These are phyloP conservation scores for Liolophura sinensis DNA, from an alignment of 1,140 invertebrate species.

Conservation along the genomic window DNA sequence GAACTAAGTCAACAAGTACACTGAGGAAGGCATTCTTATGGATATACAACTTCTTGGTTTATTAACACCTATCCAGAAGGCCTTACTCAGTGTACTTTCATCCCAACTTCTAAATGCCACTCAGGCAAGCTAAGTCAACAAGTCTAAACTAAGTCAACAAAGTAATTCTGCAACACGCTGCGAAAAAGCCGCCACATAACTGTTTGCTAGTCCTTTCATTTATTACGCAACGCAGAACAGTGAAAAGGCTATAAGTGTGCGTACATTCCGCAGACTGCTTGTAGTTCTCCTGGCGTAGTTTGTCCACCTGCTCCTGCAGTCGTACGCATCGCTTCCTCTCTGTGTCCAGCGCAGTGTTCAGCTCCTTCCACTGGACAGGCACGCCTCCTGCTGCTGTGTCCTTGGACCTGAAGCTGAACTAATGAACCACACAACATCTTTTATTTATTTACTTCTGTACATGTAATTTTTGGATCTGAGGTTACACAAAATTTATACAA, in stretches of 20 bases:
- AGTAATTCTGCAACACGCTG: no score
- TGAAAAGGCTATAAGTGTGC: neutral
- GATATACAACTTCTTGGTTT: no score
- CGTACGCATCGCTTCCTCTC: conserved; percentile 63
- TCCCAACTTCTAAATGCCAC: no score
- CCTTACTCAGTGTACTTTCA: no score
- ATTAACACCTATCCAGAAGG: no score
- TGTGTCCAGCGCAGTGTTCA: conserved; percentile 62
- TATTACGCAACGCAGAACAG: neutral
- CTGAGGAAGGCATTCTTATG: no score
- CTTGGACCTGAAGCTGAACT: conserved; percentile 53
- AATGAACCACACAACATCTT: neutral
- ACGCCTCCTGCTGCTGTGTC: conserved; percentile 58
- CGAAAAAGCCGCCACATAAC: neutral
- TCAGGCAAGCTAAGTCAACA: no score
- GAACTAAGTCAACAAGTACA: no score
- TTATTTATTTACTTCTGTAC: no score
- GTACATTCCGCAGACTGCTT: conserved; percentile 31
- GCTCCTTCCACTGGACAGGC: conserved; percentile 51
- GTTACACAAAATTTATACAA: no score
- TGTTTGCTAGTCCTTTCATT: neutral
- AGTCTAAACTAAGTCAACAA: no score
- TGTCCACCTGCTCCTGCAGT: conserved; percentile 63
- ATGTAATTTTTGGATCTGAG: no score
- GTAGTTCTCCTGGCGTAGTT: conserved; percentile 47